Evolutionary conservation across 2,888 invertebrate genomes (phyloP).

Genomic region (Punctoribates punctum): DNA sequence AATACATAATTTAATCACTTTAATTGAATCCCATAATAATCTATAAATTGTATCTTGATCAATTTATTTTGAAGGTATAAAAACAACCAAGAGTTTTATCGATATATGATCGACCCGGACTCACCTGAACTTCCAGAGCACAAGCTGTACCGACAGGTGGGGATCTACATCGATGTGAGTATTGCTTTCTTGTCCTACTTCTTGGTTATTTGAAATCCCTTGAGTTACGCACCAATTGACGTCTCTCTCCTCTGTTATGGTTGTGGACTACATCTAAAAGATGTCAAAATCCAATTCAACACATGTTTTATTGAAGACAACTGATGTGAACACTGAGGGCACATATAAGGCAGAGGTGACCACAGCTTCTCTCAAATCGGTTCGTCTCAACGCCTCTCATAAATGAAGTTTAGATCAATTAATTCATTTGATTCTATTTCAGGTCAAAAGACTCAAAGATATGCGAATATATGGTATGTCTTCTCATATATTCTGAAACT

Average conservation of each 20-base stretch:
- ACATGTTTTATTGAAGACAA: constrained; percentile 46
- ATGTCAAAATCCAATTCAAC: constrained; percentile 46
- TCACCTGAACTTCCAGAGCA: constrained; percentile 1
- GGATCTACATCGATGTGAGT: constrained; percentile 42
- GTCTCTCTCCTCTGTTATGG: constrained; percentile 10
- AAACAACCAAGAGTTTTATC: constrained; percentile 41
- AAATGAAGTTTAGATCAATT: constrained; percentile 42
- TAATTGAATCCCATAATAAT: background rate
- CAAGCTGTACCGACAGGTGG: constrained; percentile 36
- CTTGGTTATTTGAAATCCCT: background rate
- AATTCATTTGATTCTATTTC: constrained; percentile 46
- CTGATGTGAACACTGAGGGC: constrained; percentile 48
- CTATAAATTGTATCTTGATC: background rate
- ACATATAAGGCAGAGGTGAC: constrained; percentile 43
- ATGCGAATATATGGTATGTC: constrained; percentile 47
- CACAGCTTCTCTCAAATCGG: constrained; percentile 28
- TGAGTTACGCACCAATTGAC: constrained; percentile 3
- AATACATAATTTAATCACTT: background rate
- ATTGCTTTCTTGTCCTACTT: background rate
- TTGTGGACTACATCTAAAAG: background rate
- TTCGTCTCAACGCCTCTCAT: background rate
- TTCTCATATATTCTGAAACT: background rate
- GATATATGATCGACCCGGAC: constrained; percentile 21
- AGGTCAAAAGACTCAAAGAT: constrained; percentile 47
- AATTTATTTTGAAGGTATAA: constrained; percentile 23